Conservation (phyloP, 2,888 invertebrate species). For the Alviniconcha strummeri region DNA sequence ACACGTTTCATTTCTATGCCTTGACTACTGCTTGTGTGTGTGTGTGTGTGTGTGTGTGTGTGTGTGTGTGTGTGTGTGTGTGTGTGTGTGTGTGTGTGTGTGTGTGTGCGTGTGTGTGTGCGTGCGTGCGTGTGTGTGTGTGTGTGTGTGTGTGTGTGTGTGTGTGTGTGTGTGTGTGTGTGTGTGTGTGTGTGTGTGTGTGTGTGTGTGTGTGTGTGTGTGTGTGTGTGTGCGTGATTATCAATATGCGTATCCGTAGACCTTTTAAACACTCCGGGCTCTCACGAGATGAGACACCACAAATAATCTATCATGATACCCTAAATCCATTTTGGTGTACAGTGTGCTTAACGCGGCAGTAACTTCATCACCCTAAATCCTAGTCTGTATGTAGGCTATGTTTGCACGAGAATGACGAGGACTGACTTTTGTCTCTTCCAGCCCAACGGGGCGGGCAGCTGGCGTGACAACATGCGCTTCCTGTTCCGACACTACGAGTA, state of each 20-base stretch:
- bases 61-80: background rate
- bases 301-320: too few relatives aligned
- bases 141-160: constrained; percentile 8
- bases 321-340: too few relatives aligned
- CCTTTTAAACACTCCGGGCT: too few relatives aligned
- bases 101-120: background rate
- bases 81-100: constrained; percentile 8
- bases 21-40: too few relatives aligned
- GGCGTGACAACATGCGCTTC: constrained; percentile 57
- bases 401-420: too few relatives aligned
- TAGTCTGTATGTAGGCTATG: too few relatives aligned
- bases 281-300: too few relatives aligned
- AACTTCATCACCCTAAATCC: too few relatives aligned
- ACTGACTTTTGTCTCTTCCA: constrained; percentile 2
- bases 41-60: too few relatives aligned
- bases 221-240: background rate
- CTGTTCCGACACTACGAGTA: constrained; percentile 59
- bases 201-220: background rate
- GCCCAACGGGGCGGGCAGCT: constrained; percentile 38
- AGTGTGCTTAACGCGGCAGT: too few relatives aligned
- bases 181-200: background rate
- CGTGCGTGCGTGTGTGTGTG: background rate
- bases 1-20: too few relatives aligned
- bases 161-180: constrained; percentile 10
- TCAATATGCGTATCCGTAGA: too few relatives aligned